Conservation (phyloP, 1,140 invertebrate genomes). For the Micrasema minimum region DNA sequence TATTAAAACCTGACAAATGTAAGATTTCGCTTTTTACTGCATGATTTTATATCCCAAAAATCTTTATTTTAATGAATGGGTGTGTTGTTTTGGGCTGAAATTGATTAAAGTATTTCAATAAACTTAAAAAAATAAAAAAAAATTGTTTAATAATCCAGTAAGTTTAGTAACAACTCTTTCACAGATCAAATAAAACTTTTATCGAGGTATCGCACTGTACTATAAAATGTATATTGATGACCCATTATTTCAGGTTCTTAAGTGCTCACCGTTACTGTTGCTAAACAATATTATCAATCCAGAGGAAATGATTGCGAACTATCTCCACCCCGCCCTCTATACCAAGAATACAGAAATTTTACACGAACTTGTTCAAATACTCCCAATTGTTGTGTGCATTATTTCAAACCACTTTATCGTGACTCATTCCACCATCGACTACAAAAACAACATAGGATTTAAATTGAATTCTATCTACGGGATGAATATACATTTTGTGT, state of each 20-base stretch:
- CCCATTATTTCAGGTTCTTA: slow-evolving; percentile 14
- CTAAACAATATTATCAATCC: slow-evolving; percentile 29
- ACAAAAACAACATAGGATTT: slow-evolving; percentile 23
- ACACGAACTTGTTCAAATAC: slow-evolving; percentile 24
- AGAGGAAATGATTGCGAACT: slow-evolving; percentile 36
- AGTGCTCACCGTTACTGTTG: slow-evolving; percentile 29
- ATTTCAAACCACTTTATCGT: slow-evolving; percentile 39
- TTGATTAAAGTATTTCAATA: too few relatives aligned
- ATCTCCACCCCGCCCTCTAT: slow-evolving; percentile 39
- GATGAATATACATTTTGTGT: slow-evolving; percentile 39
- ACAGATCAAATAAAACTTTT: too few relatives aligned
- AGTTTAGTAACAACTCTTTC: too few relatives aligned
- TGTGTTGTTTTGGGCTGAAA: too few relatives aligned
- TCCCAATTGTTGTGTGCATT: slow-evolving; percentile 43
- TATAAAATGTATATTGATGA: too few relatives aligned
- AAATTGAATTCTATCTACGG: slow-evolving; percentile 13
- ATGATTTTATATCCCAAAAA: too few relatives aligned
- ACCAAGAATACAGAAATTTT: slow-evolving; percentile 35
- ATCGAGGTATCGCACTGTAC: too few relatives aligned
- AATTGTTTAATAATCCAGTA: too few relatives aligned
- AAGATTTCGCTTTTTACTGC: too few relatives aligned
- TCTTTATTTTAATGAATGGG: too few relatives aligned
- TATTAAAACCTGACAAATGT: too few relatives aligned
- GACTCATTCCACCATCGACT: slow-evolving; percentile 12
- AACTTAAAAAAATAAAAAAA: too few relatives aligned